Conservation (phyloP, 2,888 invertebrate genomes). For the Nemapogon koenigi region DNA sequence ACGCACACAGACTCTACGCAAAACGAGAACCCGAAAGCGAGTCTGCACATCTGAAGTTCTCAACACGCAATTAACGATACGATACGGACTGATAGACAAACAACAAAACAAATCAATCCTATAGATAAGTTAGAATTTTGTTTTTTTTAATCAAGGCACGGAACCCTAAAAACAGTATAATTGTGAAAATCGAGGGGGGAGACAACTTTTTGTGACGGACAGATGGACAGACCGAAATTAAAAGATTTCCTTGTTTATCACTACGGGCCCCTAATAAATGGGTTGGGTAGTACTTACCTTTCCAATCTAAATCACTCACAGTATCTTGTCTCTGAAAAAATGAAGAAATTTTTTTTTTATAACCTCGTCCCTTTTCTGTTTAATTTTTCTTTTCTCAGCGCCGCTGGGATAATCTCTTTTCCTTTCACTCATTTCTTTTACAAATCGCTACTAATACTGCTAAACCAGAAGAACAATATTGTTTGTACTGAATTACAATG, state of each 20-base stretch:
- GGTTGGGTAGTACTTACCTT: slow-evolving; percentile 11
- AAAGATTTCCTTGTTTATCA: slow-evolving; percentile 7
- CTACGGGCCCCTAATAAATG: slow-evolving; percentile 11
- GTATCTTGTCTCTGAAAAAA: slow-evolving; percentile 8
- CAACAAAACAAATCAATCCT: too few species aligned
- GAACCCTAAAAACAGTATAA: slow-evolving; percentile 11
- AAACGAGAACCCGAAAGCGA: too few species aligned
- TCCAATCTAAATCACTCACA: slow-evolving; percentile 9
- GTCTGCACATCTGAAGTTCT: too few species aligned
- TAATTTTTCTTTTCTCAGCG: slow-evolving; percentile 11
- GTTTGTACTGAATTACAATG: slow-evolving; percentile 4
- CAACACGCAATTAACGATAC: too few species aligned
- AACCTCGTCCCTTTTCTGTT: slow-evolving; percentile 10
- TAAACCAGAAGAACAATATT: slow-evolving; percentile 10
- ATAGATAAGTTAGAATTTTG: slow-evolving; percentile 14
- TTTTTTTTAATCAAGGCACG: slow-evolving; percentile 7
- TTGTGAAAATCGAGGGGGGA: too few species aligned
- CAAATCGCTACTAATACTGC: slow-evolving; percentile 10
- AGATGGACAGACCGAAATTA: too few species aligned
- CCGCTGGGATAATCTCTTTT: slow-evolving; percentile 12
- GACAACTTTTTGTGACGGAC: too few species aligned
- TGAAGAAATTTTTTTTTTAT: slow-evolving; percentile 7
- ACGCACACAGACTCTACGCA: too few species aligned
- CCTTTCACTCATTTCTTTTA: slow-evolving; percentile 10
- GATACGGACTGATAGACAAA: too few species aligned